Evolutionary conservation across 2,113 vertebrate species (phyloP), one percentile per base, ranked within the genome.

Genomic region (Otus sunia): DNA sequence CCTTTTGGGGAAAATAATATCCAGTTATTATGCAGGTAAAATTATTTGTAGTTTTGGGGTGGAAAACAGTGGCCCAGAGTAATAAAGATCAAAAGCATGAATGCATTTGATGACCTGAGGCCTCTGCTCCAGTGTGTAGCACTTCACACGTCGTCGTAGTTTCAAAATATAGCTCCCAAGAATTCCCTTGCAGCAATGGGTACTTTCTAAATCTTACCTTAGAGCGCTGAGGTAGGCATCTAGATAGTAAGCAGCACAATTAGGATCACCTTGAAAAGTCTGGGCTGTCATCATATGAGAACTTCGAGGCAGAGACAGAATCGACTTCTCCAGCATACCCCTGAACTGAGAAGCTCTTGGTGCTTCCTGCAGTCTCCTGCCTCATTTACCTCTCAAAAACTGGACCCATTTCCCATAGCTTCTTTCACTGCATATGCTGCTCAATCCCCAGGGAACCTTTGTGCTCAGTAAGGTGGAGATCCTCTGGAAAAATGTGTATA

Each of bases 251-350:
- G 50, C 30, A 30, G 30, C 13, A 43, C 50, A 22, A 0, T 12
- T 34, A 26, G 30, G 18, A 63, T 72, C 12, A 9, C 22, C 53
- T 52, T 16, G 32, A 75, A 27, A 37, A 72, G 56, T 11, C 19
- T 21, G 25, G 27, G 6, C 25, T 63, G 56, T 37, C 16, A 4
- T 64, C 34, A 2, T 5, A 15, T 0, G 0, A 59, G 25, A 52
- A 5, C 27, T 32, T 45, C 32, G 27, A 39, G 27, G 50, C 63
- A 73, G 69, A 60, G 53, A n/a, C 23, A 39, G 36, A 68, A 60
- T 49, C 79, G 64, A 0, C 66, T 60, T 63, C 30, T 69, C 15
- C 10, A 68, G 39, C 4, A 1, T 17, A 5, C 50, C 2, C 4
- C 58, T 53, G 74, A 82, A 19, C 26, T 17, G 36, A 64, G 62